Conservation (phyloP, 2,888 invertebrate genomes). For the Chromoteleia sp. region DNA sequence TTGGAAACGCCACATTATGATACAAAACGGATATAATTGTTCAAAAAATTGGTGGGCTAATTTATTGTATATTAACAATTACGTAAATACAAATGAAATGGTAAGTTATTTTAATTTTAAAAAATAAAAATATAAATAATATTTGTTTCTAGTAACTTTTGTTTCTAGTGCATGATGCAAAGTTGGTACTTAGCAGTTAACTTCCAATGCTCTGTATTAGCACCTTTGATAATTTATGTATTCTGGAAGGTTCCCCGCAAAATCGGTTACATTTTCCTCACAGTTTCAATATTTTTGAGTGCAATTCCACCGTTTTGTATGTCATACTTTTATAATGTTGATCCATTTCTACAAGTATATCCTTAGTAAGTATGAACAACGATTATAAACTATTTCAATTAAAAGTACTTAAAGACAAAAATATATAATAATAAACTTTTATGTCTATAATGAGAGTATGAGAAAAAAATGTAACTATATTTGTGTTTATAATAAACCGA, state of each 20-base stretch:
- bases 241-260: conserved; percentile 76
- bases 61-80: conserved; percentile 79
- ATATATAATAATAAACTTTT: too few relatives aligned
- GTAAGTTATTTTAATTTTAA: conserved; percentile 63
- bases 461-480: conserved; percentile 43
- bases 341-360: conserved; percentile 73
- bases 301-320: conserved; percentile 73
- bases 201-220: conserved; percentile 75
- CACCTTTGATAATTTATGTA: conserved; percentile 70
- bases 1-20: conserved; percentile 75
- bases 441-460: conserved; percentile 17
- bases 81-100: conserved; percentile 71
- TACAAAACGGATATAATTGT: conserved; percentile 73
- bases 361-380: conserved; percentile 78
- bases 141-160: neutral
- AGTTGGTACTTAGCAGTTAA: conserved; percentile 77
- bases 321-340: conserved; percentile 72
- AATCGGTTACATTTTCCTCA: conserved; percentile 75
- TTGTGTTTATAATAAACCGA: conserved; percentile 48
- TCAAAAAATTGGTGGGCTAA: conserved; percentile 79
- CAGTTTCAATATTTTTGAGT: conserved; percentile 71
- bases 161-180: conserved; percentile 77
- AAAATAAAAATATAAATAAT: conserved; percentile 8
- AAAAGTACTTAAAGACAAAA: conserved; percentile 1
- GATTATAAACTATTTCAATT: too few relatives aligned